A percentile compares a stretch with the other conserved stretches of the same genome.
Conservation (phyloP, 2,797 vertebrate species). For the Threskiornis aethiopicus region DNA sequence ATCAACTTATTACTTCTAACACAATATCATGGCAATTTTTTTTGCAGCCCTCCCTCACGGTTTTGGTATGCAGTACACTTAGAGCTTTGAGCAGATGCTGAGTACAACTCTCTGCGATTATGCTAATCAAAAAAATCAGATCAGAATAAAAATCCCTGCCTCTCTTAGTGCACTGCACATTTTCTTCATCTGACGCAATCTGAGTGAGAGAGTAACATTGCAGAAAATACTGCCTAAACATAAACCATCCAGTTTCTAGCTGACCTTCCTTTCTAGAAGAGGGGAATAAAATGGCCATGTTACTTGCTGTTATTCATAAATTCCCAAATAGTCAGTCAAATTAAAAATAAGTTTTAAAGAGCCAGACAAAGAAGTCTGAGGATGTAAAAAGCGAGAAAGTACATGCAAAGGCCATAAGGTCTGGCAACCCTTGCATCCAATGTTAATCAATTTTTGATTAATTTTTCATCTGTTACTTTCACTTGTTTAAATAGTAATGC, state of each 20-base stretch:
- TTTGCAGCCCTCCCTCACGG: not conserved
- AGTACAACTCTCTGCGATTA: not conserved
- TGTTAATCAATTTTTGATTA: conserved; percentile 12
- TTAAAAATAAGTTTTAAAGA: conserved; percentile 10
- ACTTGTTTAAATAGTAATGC: conserved; percentile 6
- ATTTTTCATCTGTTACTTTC: conserved; percentile 37
- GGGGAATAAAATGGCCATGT: not conserved
- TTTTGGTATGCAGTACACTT: not conserved
- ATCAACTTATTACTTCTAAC: not conserved
- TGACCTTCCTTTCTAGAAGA: not conserved
- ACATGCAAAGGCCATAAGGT: not conserved
- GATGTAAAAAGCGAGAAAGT: conserved; percentile 17
- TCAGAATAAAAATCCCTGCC: not conserved
- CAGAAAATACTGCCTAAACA: not conserved
- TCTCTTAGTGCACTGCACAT: not conserved
- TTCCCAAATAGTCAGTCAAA: not conserved
- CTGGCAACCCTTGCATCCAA: not conserved
- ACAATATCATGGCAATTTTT: not conserved
- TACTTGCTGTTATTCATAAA: conserved; percentile 23
- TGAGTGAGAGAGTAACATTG: not conserved
- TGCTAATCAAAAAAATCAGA: not conserved
- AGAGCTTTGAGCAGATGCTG: not conserved
- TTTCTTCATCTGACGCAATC: not conserved
- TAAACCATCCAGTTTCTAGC: not conserved
- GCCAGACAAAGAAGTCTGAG: not conserved